Conservation (phyloP, 2,797 vertebrate species). For the Mareca penelope region DNA sequence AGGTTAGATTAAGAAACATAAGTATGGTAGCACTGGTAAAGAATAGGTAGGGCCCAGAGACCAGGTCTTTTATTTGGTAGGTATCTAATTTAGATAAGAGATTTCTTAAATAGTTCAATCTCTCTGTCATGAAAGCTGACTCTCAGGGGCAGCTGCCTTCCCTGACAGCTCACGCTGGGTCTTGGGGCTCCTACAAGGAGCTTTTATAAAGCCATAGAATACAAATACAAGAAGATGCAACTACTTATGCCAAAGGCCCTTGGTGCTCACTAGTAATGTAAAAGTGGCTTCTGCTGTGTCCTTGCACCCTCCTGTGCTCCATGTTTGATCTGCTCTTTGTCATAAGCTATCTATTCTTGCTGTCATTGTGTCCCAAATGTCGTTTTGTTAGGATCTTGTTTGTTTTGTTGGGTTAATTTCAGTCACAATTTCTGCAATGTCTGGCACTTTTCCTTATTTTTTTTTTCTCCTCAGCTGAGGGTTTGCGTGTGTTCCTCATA, state of each 20-base stretch:
- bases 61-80: background rate
- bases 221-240: background rate
- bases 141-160: background rate
- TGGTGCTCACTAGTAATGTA: too few relatives aligned
- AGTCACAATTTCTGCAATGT: background rate
- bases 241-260: background rate
- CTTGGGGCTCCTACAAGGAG: background rate
- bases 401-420: background rate
- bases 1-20: background rate
- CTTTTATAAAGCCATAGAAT: background rate
- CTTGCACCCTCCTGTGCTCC: background rate
- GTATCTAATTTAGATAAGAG: background rate
- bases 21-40: background rate
- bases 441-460: background rate
- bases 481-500: background rate
- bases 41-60: background rate
- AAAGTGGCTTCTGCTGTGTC: background rate
- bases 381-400: background rate
- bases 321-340: fast-evolving
- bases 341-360: background rate
- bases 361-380: background rate
- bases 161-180: background rate
- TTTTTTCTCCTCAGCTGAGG: background rate
- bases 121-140: background rate
- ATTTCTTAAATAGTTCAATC: background rate